Conservation (phyloP, 53 echinoderm and acorn worm species). For the Paracentrotus lividus region DNA sequence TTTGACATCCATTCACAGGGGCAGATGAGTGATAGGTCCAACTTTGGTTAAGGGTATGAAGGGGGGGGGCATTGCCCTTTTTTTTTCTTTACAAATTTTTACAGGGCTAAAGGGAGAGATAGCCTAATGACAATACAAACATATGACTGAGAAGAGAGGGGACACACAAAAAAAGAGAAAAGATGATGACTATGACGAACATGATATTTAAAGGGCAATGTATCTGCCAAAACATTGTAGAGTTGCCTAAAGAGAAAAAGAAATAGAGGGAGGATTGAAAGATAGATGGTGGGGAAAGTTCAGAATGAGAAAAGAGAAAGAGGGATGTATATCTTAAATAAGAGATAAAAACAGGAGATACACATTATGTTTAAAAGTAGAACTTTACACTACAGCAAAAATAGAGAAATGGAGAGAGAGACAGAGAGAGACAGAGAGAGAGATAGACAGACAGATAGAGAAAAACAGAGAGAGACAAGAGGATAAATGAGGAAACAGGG, state of each 20-base stretch:
- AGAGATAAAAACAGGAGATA: neutral
- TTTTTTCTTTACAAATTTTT: neutral
- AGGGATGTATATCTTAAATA: too few species aligned
- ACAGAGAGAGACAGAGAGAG: neutral
- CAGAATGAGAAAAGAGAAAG: neutral
- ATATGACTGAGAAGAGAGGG: neutral
- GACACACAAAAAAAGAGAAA: neutral
- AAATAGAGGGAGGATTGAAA: neutral
- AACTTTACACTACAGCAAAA: neutral
- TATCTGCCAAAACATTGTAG: too few species aligned
- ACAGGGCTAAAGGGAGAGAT: neutral
- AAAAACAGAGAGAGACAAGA: neutral
- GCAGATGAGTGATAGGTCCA: neutral
- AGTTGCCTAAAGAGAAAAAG: neutral
- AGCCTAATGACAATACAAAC: neutral
- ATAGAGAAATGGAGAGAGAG: neutral
- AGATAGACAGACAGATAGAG: neutral
- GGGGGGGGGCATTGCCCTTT: neutral
- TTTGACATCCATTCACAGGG: constrained; percentile 3
- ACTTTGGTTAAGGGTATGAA: neutral
- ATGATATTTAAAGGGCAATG: neutral
- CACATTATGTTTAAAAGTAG: neutral
- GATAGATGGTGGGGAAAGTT: neutral
- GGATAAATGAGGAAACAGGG: neutral
- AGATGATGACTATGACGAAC: neutral